Evolutionary conservation across 2,888 invertebrate species (phyloP).

Genomic region (Aleiodes alternator): DNA sequence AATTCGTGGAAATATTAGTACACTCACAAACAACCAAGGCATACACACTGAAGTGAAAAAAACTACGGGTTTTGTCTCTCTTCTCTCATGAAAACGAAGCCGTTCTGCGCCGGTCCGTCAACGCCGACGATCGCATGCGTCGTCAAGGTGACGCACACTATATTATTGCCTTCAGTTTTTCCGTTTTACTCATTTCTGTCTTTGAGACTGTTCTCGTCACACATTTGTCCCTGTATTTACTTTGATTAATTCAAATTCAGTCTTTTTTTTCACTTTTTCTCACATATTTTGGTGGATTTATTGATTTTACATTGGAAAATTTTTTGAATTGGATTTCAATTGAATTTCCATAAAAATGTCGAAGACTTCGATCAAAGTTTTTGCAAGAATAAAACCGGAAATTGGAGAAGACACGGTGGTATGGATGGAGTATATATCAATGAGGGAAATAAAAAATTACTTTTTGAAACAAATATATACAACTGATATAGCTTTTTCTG

Average conservation of each 20-base stretch:
- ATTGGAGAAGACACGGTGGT: slow-evolving; percentile 52
- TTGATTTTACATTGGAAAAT: too few species aligned
- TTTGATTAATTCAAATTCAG: neutral
- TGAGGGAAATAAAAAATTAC: too few species aligned
- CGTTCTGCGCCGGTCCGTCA: slow-evolving; percentile 53
- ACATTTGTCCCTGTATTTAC: neutral
- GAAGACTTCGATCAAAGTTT: slow-evolving; percentile 74
- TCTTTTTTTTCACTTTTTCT: too few species aligned
- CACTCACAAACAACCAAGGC: slow-evolving; percentile 30
- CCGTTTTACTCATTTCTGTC: slow-evolving; percentile 3
- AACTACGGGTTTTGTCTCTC: slow-evolving; percentile 28
- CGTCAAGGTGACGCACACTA: slow-evolving; percentile 65
- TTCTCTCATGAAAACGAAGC: slow-evolving; percentile 48
- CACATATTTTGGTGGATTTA: too few species aligned
- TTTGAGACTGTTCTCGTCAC: slow-evolving; percentile 41
- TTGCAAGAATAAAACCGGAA: slow-evolving; percentile 72
- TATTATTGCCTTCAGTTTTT: neutral
- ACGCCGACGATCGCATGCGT: slow-evolving; percentile 65
- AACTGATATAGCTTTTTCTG: too few species aligned
- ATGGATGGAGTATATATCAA: slow-evolving; percentile 1
- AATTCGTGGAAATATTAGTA: slow-evolving; percentile 5
- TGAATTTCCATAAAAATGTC: slow-evolving; percentile 64
- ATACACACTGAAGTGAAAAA: slow-evolving; percentile 38
- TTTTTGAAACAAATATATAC: too few species aligned
- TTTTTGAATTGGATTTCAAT: too few species aligned